Percentiles rank a stretch among this genome's conserved stretches.
Evolutionary conservation across 2,113 vertebrate genomes (phyloP).

Genomic region (Furnarius figulus): DNA sequence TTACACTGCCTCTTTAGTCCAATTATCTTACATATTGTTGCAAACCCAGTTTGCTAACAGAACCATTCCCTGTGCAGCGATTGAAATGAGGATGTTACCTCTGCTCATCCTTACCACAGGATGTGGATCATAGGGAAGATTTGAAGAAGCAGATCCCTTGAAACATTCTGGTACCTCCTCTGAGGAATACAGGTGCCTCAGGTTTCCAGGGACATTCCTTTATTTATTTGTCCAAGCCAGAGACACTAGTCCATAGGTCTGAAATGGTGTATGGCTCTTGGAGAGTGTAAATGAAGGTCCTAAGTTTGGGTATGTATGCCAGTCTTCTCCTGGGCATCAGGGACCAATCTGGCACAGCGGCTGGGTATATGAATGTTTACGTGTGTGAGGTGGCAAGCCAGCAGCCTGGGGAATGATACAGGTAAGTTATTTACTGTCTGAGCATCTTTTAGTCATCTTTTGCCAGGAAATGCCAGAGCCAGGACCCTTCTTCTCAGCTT

Average conservation of each 20-base stretch:
- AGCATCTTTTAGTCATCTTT: neutral
- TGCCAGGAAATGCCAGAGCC: neutral
- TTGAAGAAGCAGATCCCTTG: neutral
- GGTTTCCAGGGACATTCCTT: neutral
- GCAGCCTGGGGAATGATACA: neutral
- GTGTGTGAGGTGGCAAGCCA: neutral
- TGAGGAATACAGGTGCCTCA: neutral
- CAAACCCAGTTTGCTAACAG: neutral
- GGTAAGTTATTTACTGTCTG: neutral
- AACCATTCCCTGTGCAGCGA: rapidly evolving
- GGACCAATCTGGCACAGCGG: neutral
- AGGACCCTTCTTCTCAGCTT: neutral
- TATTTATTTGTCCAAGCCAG: neutral
- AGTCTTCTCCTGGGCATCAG: neutral
- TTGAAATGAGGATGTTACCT: neutral
- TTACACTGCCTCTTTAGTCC: neutral
- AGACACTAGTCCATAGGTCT: neutral
- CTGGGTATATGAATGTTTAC: neutral
- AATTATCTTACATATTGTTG: neutral
- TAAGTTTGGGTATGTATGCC: neutral
- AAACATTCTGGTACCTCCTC: neutral
- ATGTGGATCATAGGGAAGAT: neutral
- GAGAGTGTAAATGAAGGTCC: neutral
- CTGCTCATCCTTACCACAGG: neutral
- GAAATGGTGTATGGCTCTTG: neutral